Conservation (phyloP, 2,113 vertebrate genomes). For the Esox niger region DNA sequence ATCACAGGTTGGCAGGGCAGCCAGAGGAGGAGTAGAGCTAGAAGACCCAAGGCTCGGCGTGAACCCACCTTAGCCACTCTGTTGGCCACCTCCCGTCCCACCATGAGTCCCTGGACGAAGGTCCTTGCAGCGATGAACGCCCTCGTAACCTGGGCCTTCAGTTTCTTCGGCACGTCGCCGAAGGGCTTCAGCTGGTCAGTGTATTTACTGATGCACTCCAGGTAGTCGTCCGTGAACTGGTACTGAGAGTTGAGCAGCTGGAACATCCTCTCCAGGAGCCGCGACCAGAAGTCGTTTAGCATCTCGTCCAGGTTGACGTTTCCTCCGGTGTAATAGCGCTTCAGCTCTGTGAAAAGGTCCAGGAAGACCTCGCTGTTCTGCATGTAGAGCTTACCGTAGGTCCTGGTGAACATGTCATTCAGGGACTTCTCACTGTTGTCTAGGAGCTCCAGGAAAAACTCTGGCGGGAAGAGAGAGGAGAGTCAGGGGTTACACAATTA, state of each 20-base stretch:
- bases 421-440: slow-evolving; percentile 93
- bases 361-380: slow-evolving; percentile 95
- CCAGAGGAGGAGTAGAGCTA: no score
- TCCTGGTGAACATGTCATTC: slow-evolving; percentile 89
- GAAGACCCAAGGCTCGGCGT: no score
- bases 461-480: slow-evolving; percentile 57
- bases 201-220: slow-evolving; percentile 95
- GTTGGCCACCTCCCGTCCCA: slow-evolving; percentile 93
- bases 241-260: slow-evolving; percentile 95
- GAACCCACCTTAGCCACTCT: slow-evolving; percentile 91
- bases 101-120: slow-evolving; percentile 94
- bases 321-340: slow-evolving; percentile 92
- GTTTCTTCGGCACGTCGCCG: slow-evolving; percentile 89
- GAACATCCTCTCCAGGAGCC: slow-evolving; percentile 93
- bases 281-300: slow-evolving; percentile 95
- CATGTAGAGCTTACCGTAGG: slow-evolving; percentile 90
- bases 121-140: slow-evolving; percentile 94
- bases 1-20: no score
- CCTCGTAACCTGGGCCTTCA: slow-evolving; percentile 91
- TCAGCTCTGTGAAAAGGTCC: slow-evolving; percentile 93
- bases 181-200: slow-evolving; percentile 93
- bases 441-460: slow-evolving; percentile 96
- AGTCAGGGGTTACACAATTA: neutral
- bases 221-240: slow-evolving; percentile 92
- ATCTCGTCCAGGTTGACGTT: slow-evolving; percentile 96